Base-by-base conservation (phyloP, 2,113 vertebrate genomes). In the Psilopsiagon aurifrons region DNA sequence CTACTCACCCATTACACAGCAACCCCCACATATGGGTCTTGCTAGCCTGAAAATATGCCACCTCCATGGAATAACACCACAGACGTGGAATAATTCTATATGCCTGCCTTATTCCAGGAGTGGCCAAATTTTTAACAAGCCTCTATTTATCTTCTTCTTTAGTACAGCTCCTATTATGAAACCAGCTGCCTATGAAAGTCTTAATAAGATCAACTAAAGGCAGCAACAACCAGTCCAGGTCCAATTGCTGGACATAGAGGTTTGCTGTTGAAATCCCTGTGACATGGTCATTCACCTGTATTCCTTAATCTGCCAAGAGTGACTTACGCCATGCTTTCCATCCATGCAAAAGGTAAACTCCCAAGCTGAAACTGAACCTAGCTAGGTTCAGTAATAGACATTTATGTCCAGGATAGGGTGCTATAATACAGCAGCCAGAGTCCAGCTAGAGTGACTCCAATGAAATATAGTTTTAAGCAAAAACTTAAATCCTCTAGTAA, bases 391-490 rank as follows among this genome's bases (percentile, higher is more conserved):
- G 60, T n/a, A 33, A 15, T 47, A 39, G 20, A 47, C 62, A 93
- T 89, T 54, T 70, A 77, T 4, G 13, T 64, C 37, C 75, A 51
- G 63, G 46, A n/a, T 6, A 76, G 28, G 37, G 19, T 86, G 23
- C 82, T 95, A 80, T 83, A 95, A 90, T 70, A 52, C n/a, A 83
- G 39, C 79, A 94, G 91, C 69, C 87, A 82, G 18, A 64, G 80
- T 67, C 60, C 88, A 68, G 43, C 75, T 51, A 31, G 0, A 0
- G 33, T 86, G 76, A 54, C 43, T 86, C 39, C 76, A 68, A 52
- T 93, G 90, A 94, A 95, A 91, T 96, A 95, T 0, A 73, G 66
- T 88, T 96, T 86, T 60, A 68, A 71, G 57, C 55, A 71, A 86
- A 92, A 90, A 49, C 66, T 88, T 93, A 96, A 95, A 95, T 81